Percentiles rank a stretch among this genome's conserved stretches.
phyloP scores from a whole-genome alignment of 1,140 invertebrate species.

The Nephila pilipes region DNA sequence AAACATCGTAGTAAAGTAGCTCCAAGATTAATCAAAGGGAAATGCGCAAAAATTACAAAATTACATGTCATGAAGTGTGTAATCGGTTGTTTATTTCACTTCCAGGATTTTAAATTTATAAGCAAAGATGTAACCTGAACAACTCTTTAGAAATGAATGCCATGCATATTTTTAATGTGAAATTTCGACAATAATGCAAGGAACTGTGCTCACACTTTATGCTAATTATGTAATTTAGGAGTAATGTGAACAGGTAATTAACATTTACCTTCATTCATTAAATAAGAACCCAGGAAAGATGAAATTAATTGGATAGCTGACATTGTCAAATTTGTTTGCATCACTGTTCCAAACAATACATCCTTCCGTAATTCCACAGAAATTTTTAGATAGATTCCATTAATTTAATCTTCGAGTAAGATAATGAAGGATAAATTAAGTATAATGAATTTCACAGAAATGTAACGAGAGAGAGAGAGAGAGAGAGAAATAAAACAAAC shows the following conservation, averaged over 20 bases:
- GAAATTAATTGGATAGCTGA: background rate
- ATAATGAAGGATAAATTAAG: slow-evolving; percentile 17
- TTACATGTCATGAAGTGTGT: no score
- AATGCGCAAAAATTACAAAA: no score
- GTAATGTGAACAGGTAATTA: background rate
- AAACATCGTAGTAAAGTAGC: no score
- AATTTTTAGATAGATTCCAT: background rate
- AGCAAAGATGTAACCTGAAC: no score
- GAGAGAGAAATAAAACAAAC: background rate
- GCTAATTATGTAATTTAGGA: background rate
- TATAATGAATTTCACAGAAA: background rate
- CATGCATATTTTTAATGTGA: background rate
- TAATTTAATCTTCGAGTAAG: background rate
- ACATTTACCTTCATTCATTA: background rate
- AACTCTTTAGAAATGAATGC: background rate
- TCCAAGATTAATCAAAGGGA: no score
- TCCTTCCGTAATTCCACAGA: background rate
- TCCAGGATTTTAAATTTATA: no score
- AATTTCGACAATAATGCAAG: background rate
- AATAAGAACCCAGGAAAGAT: background rate
- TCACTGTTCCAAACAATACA: background rate
- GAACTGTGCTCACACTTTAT: background rate
- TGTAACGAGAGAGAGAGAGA: no score
- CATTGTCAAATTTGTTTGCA: background rate
- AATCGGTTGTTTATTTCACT: no score